Evolutionary conservation across 1,140 invertebrate species (phyloP).

Genomic region (Eriocheir sinensis): DNA sequence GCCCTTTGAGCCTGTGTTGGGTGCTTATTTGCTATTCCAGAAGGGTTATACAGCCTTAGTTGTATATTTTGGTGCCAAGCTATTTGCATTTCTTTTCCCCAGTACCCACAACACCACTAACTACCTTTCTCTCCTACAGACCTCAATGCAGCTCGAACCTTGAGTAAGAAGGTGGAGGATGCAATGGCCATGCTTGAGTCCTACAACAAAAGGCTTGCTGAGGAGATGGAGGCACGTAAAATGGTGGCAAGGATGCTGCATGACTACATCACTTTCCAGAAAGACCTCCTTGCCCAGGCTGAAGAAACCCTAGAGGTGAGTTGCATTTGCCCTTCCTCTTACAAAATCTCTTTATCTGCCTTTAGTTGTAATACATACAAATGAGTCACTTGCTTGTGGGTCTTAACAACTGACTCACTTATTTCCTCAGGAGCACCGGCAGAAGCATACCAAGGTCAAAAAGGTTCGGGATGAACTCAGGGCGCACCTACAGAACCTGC

Average conservation of each 20-base stretch:
- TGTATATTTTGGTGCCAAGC: no score
- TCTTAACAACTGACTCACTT: no score
- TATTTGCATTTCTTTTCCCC: no score
- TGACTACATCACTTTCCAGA: slow-evolving; percentile 93
- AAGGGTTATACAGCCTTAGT: no score
- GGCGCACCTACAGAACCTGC: slow-evolving; percentile 95
- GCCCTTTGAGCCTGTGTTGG: no score
- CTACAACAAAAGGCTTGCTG: slow-evolving; percentile 92
- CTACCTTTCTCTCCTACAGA: slow-evolving; percentile 83
- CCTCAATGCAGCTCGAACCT: slow-evolving; percentile 87
- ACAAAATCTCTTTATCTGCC: not conserved
- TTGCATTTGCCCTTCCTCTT: not conserved
- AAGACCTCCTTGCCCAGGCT: slow-evolving; percentile 91
- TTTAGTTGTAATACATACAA: not conserved
- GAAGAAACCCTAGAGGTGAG: slow-evolving; percentile 90
- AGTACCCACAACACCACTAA: no score
- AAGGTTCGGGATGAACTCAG: slow-evolving; percentile 92
- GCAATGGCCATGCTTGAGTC: slow-evolving; percentile 92
- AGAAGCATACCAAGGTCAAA: slow-evolving; percentile 92
- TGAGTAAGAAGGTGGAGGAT: slow-evolving; percentile 91
- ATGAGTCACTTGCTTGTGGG: not conserved
- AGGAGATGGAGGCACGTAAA: slow-evolving; percentile 94
- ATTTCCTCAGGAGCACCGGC: slow-evolving; percentile 90
- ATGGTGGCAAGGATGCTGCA: slow-evolving; percentile 92
- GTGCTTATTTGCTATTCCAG: no score